Evolutionary conservation across 2,113 vertebrate species (phyloP), one percentile per base, ranked within the genome.

Genomic region (Pachyramphus minor): DNA sequence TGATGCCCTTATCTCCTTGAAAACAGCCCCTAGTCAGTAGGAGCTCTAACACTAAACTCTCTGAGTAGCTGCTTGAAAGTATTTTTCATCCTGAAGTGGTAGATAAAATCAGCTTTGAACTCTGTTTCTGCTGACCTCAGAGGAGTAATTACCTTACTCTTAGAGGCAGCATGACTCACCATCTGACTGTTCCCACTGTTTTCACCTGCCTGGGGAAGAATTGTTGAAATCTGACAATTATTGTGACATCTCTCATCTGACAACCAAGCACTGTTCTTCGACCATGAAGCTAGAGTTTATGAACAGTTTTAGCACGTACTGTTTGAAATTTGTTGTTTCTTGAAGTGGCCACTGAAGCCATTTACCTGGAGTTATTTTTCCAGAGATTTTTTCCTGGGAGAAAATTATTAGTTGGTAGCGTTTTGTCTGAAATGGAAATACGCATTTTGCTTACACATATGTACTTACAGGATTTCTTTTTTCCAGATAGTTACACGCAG

Each of bases 81-180:
- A 13, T 35, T 91, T 92, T 91, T 68, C 68, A 71, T 86, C 82
- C 78, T 77, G 47, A 89, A 90, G 59, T 76, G 85, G 88, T 56
- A 88, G 89, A 90, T 50, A 78, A 81, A 83, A 88, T 86, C 84
- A 63, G 45, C 79, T 96, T 90, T 96, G 92, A 91, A 86, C 31
- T 22, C 35, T 90, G 33, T 22, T 93, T 95, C 79, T 94, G 79
- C 87, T 95, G 93, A 91, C 90, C 94, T 91, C 76, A 63, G 79
- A 91, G 44, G 59, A 88, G 78, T 77, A 80, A 90, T 89, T 87
- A 85, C 75, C 71, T 91, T 76, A n/a, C 27, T 68, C 44, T 66
- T 52, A 63, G 85, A 90, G 78, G 42, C n/a, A 66, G 41, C 62
- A 20, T 96, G 93, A 77, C 42, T 87, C 84, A 82, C 58, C 0